phyloP scores from a whole-genome alignment of 92 coral and sea anemone genomes.

The Zoanthus gigantus region DNA sequence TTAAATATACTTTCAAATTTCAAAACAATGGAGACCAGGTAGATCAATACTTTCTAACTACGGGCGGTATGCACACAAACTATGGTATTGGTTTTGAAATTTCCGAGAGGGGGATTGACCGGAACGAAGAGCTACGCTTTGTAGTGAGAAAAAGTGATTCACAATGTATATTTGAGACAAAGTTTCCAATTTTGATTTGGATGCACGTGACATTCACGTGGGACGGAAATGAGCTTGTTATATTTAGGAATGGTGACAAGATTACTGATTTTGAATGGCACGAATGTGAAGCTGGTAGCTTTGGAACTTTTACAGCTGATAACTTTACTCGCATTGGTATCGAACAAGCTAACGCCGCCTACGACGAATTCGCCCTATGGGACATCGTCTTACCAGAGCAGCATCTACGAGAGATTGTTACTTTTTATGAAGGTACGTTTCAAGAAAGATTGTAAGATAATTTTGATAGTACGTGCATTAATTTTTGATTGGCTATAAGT shows the following conservation, averaged over 20 bases:
- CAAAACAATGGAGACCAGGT: neutral
- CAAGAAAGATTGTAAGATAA: no score
- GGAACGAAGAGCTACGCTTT: neutral
- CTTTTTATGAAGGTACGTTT: slow-evolving; percentile 10
- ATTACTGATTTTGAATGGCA: slow-evolving; percentile 17
- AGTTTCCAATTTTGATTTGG: slow-evolving; percentile 33
- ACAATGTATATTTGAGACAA: neutral
- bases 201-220: slow-evolving; percentile 43
- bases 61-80: neutral
- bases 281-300: neutral
- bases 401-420: slow-evolving; percentile 1
- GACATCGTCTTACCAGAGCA: neutral
- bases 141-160: slow-evolving; percentile 8
- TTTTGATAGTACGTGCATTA: neutral
- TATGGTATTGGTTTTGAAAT: slow-evolving; percentile 23
- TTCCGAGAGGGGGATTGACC: neutral
- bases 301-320: neutral
- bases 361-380: slow-evolving; percentile 36
- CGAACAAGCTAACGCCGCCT: slow-evolving; percentile 10
- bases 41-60: neutral
- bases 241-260: slow-evolving; percentile 11
- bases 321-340: neutral
- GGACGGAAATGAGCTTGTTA: slow-evolving; percentile 5
- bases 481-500: neutral
- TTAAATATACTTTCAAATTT: slow-evolving; percentile 7